Percentiles rank a stretch among this genome's conserved stretches.
These are phyloP conservation scores for Galendromus occidentalis DNA, from an alignment of 1,140 invertebrate species.

Conservation along the genomic window DNA sequence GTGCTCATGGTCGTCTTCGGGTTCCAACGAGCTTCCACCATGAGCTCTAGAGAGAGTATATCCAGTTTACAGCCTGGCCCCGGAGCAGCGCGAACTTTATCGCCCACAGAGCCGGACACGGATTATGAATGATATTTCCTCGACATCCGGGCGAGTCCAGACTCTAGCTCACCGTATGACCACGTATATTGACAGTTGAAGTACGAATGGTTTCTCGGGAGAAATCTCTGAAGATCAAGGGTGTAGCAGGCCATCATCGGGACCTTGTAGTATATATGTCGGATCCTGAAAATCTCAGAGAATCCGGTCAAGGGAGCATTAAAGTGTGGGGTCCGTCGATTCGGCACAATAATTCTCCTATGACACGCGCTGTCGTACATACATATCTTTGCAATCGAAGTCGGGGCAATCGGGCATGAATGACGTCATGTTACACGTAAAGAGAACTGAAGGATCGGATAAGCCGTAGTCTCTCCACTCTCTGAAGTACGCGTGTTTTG, in stretches of 20 bases:
- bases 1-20: not conserved
- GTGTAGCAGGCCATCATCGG: not conserved
- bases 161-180: not conserved
- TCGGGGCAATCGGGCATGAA: not conserved
- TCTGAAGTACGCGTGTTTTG: not conserved
- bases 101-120: too few relatives aligned
- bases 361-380: too few relatives aligned
- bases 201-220: not conserved
- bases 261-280: not conserved
- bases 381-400: not conserved
- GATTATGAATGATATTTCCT: too few relatives aligned
- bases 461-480: not conserved
- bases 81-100: too few relatives aligned
- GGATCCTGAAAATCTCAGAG: not conserved
- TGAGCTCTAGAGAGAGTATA: not conserved
- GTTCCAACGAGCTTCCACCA: not conserved
- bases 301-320: too few relatives aligned
- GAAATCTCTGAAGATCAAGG: not conserved
- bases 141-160: too few relatives aligned
- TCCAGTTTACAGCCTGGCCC: too few relatives aligned
- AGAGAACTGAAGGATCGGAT: not conserved
- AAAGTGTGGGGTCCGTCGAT: too few relatives aligned
- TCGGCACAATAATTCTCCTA: too few relatives aligned
- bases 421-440: not conserved
- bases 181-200: not conserved